Base-by-base conservation (phyloP, 2,888 invertebrate genomes). In the Rhamnusium bicolor region DNA sequence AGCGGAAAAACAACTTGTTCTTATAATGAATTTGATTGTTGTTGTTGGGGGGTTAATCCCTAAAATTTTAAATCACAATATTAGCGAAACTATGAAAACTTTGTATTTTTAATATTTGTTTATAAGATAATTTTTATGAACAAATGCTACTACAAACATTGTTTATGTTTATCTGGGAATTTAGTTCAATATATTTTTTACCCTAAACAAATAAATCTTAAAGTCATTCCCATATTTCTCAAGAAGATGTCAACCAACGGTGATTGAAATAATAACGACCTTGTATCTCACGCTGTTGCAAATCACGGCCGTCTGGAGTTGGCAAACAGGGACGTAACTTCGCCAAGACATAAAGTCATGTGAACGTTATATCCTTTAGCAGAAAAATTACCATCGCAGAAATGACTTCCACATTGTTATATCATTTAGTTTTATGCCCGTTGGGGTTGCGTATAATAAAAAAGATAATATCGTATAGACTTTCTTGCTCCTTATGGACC, bases 241-340 rank as follows among this genome's bases (percentile, higher is more conserved):
- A 19, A 16, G 65, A 12, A 51, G 49, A 65, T 19, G 53, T 65
- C 53, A 40, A 8, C 53, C 53, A 40, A 8, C 53, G 53, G 40
- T 53, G 65, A 65, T 65, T 65, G 65, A 65, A 65, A 65, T 53
- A 65, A 65, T 65, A 65, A 65, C 65, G 65, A 65, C 65, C 14
- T 16, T 27, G 65, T 53, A 53, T 51, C 51, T 53, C 32, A 32
- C 29, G 21, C 49, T 10, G 62, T 49, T 63, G 51, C 53, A 32
- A 65, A 56, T 67, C 46, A 21, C 46, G 12, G 24, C 53, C 16
- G 54, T 19, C 56, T 14, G 18, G 18, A 40, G 24, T 21, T 27
- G 27, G 32, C 65, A 29, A 32, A 32, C 53, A 65, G 53, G 53
- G 53, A 51, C 65, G 65, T 19, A 51, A 18, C 51, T 51, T 51